Conservation (phyloP, 2,113 vertebrate species). For the Corythornis madagascariensis region DNA sequence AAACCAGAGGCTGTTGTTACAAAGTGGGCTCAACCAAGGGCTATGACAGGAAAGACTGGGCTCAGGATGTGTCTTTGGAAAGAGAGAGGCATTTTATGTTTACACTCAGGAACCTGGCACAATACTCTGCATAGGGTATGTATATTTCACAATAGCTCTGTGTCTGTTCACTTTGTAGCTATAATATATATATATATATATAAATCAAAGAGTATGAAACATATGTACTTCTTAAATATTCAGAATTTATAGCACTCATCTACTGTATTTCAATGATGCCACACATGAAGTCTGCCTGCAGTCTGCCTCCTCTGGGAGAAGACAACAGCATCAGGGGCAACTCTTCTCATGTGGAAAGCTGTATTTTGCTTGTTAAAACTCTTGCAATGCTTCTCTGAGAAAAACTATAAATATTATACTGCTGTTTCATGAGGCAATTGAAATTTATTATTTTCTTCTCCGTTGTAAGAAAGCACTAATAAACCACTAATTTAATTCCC, state of each 20-base stretch:
- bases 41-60: neutral
- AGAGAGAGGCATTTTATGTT: neutral
- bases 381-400: neutral
- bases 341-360: neutral
- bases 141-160: neutral
- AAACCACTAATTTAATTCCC: neutral
- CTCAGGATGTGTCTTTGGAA: neutral
- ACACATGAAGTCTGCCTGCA: neutral
- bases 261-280: neutral
- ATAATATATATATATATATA: neutral
- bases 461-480: neutral
- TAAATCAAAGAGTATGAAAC: neutral
- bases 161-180: neutral
- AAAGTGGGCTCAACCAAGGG: neutral
- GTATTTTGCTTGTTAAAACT: neutral
- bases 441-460: conserved; percentile 13
- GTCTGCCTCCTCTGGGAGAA: neutral
- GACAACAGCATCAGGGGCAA: neutral
- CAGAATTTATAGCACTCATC: neutral
- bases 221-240: neutral
- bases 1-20: neutral
- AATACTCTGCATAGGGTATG: no score
- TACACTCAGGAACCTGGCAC: neutral
- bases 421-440: neutral
- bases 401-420: conserved; percentile 45